phyloP scores from a whole-genome alignment of 1,140 invertebrate genomes.

The Tetraneura akinire region DNA sequence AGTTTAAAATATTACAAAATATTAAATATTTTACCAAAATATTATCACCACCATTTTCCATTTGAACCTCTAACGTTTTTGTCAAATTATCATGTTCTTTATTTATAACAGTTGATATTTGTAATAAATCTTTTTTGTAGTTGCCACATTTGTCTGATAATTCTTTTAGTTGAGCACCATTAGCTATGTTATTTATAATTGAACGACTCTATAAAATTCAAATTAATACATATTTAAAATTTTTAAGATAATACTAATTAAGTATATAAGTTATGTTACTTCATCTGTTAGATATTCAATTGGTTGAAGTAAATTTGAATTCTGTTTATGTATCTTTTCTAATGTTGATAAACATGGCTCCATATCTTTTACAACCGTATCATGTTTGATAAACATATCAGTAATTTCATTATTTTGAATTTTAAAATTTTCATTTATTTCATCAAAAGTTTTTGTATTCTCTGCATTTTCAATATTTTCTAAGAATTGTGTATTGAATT shows the following conservation, averaged over 20 bases:
- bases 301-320: constrained; percentile 25
- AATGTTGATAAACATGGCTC: constrained; percentile 23
- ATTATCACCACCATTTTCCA: neutral
- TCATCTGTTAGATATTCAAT: constrained; percentile 37
- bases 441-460: neutral
- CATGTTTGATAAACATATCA: constrained; percentile 35
- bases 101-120: neutral
- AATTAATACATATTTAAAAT: neutral
- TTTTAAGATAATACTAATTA: neutral
- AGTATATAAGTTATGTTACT: neutral
- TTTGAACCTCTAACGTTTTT: neutral
- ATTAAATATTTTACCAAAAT: constrained; percentile 23
- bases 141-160: neutral
- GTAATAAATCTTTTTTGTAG: neutral
- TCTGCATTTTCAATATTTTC: constrained; percentile 11
- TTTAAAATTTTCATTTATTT: constrained; percentile 12
- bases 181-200: constrained; percentile 12
- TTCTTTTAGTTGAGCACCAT: constrained; percentile 15
- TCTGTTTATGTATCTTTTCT: constrained; percentile 38
- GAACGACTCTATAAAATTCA: constrained; percentile 15
- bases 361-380: constrained; percentile 14
- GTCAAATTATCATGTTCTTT: constrained; percentile 12
- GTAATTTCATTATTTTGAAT: constrained; percentile 25
- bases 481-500: constrained; percentile 35
- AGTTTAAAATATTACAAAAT: neutral